Conservation (phyloP, 2,797 vertebrate species). For the Poecilia picta region DNA sequence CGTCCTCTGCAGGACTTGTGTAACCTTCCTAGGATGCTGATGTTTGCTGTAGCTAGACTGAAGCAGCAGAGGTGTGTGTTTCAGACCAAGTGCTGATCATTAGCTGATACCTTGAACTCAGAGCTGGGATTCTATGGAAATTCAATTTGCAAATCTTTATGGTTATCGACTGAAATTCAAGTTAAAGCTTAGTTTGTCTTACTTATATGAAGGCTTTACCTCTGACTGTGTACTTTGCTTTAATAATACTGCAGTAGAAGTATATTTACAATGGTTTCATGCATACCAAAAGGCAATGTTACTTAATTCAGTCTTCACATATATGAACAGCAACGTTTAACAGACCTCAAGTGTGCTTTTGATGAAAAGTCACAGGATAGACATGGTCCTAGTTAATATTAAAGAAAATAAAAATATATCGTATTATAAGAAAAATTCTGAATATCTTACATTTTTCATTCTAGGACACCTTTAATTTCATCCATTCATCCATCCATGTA, state of each 20-base stretch:
- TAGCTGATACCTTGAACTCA: neutral
- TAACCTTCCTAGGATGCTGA: neutral
- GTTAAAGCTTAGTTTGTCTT: neutral
- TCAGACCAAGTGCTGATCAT: neutral
- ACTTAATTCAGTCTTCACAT: too few relatives aligned
- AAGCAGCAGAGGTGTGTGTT: neutral
- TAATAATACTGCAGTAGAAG: too few relatives aligned
- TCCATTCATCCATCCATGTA: too few relatives aligned
- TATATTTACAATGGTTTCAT: too few relatives aligned
- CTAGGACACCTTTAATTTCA: neutral
- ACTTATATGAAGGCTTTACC: neutral
- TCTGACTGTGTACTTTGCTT: too few relatives aligned
- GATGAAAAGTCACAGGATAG: neutral
- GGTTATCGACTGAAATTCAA: neutral
- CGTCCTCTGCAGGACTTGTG: neutral
- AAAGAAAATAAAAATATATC: neutral
- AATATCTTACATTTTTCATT: neutral
- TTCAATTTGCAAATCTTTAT: neutral
- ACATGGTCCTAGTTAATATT: neutral
- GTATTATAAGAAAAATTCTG: neutral
- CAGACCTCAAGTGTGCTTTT: neutral
- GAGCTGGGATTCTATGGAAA: neutral
- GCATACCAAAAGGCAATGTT: too few relatives aligned
- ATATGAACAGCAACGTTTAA: neutral
- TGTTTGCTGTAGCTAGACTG: neutral